Conservation (phyloP, 2,113 vertebrate species). For the Scartelaos histophorus region DNA sequence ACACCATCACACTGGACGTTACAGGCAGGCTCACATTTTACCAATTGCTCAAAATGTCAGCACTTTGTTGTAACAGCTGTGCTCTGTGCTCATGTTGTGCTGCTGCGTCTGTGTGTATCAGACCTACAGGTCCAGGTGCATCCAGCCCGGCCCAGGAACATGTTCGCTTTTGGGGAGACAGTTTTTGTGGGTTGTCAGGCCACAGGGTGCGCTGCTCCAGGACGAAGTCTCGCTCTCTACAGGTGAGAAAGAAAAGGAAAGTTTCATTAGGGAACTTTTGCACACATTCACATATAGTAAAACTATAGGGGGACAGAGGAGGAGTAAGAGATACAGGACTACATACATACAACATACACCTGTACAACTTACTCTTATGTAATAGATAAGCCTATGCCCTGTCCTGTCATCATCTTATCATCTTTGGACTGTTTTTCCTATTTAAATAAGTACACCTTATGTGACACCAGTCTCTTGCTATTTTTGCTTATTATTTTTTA, state of each 20-base stretch:
- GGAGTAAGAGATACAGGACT: too few relatives aligned
- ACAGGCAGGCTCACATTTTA: slow-evolving; percentile 59
- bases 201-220: slow-evolving; percentile 72
- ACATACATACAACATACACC: too few relatives aligned
- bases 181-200: slow-evolving; percentile 77
- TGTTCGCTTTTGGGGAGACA: slow-evolving; percentile 75
- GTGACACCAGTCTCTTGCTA: too few relatives aligned
- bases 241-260: slow-evolving; percentile 39
- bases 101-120: slow-evolving; percentile 37
- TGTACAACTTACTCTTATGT: too few relatives aligned
- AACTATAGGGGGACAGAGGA: too few relatives aligned
- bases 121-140: slow-evolving; percentile 77
- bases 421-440: too few relatives aligned
- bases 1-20: slow-evolving; percentile 70
- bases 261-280: background rate
- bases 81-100: background rate
- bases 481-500: too few relatives aligned
- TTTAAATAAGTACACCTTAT: too few relatives aligned
- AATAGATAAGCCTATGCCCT: too few relatives aligned
- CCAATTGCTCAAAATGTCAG: background rate
- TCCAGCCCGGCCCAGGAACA: slow-evolving; percentile 68
- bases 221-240: slow-evolving; percentile 73
- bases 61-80: slow-evolving; percentile 1
- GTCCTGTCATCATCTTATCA: too few relatives aligned
- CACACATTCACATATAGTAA: background rate